These are phyloP conservation scores for Salvator merianae DNA, from an alignment of 2,113 vertebrate species.

Conservation along the genomic window DNA sequence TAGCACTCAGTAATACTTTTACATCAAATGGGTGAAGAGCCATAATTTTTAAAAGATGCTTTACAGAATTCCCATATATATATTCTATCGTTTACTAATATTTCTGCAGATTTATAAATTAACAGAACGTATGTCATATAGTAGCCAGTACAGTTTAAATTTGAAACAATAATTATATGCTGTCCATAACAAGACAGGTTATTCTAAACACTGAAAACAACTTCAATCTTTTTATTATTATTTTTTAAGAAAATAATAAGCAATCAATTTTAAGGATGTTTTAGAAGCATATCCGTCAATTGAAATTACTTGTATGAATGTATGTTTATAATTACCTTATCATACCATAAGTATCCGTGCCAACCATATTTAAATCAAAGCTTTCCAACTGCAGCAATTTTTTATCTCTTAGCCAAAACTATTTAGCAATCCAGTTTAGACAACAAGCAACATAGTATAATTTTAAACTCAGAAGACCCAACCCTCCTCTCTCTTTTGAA, in stretches of 20 bases:
- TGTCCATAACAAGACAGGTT: background rate
- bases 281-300: too few relatives aligned
- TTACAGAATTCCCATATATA: background rate
- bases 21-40: conserved; percentile 5
- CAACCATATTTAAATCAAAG: too few relatives aligned
- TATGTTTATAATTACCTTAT: too few relatives aligned
- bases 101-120: background rate
- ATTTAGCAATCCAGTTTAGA: too few relatives aligned
- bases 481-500: too few relatives aligned
- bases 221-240: background rate
- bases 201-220: background rate
- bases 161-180: background rate
- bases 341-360: too few relatives aligned
- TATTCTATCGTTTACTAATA: background rate
- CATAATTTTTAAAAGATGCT: background rate
- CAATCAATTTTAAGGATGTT: background rate
- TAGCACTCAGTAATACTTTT: conserved; percentile 24
- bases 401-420: too few relatives aligned
- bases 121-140: background rate
- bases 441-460: too few relatives aligned
- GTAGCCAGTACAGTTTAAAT: background rate
- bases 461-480: too few relatives aligned
- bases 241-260: background rate
- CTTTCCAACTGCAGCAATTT: too few relatives aligned
- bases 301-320: too few relatives aligned